Conservation (phyloP, 2,888 invertebrate genomes). For the Lacanobia oleracea region DNA sequence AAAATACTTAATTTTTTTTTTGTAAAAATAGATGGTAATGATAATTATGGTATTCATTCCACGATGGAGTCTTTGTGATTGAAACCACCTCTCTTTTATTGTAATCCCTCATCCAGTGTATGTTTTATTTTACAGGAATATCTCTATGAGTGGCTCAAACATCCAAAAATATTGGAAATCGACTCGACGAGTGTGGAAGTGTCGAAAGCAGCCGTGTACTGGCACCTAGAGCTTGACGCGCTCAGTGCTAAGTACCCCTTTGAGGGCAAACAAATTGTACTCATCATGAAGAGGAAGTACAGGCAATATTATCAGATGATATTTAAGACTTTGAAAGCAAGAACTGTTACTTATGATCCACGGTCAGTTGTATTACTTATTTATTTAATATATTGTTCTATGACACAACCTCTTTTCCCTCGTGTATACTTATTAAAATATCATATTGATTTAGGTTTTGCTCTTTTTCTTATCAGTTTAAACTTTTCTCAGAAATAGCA, state of each 20-base stretch:
- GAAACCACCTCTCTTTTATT: background rate
- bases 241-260: constrained; percentile 82
- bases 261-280: constrained; percentile 87
- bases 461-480: background rate
- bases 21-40: background rate
- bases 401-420: background rate
- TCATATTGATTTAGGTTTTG: background rate
- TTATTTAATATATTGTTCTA: background rate
- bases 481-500: background rate
- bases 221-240: constrained; percentile 82
- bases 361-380: constrained; percentile 72
- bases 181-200: constrained; percentile 86
- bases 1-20: background rate
- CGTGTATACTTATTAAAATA: background rate
- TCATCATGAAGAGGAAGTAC: constrained; percentile 88
- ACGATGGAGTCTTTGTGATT: too few species aligned
- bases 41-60: background rate
- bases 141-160: constrained; percentile 87
- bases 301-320: constrained; percentile 88
- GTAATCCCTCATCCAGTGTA: background rate
- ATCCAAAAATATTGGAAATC: constrained; percentile 86
- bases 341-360: constrained; percentile 86
- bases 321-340: constrained; percentile 86
- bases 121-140: constrained; percentile 76
- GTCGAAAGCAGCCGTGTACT: constrained; percentile 85